Evolutionary conservation across 1,140 invertebrate genomes (phyloP), one percentile per base, ranked within the genome.

Genomic region (Lordiphosa clarofinis): DNA sequence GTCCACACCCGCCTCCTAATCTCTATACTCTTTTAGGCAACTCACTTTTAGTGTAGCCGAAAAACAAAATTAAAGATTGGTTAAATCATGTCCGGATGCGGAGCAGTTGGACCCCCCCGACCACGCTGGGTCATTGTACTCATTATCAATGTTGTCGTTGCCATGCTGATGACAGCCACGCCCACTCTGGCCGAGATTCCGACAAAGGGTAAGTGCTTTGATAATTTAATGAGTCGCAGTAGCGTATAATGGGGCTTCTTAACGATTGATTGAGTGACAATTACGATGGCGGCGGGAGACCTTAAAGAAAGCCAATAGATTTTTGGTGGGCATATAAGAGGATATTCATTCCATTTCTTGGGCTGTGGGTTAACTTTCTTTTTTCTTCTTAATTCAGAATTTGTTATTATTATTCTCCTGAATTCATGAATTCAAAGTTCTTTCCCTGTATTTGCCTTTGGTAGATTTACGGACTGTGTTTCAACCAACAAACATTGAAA

Each of bases 171-270:
- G 73, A 65, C 56, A 43, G 63, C 68, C 50, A 59, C 76, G 39
- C 73, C 79, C 68, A 59, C 73, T 6, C 44, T 69, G 12, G 78
- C 78, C 63, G 78, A 82, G 59, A 82, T 82, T 58, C 78, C 78
- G 50, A 69, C 78, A 82, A 82, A 82, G 69, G 78, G 78, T 82
- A 82, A 82, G 78, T 84, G 55, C 68, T 84, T 84, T 82, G 72
- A 73, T 84, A 82, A 84, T 84, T 84, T 72, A 84, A 81, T 84
- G 62, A 76, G 67, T 53, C 61, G 8, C 50, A 58, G 64, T 56
- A 8, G n/a, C 43, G 43, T 2, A 4, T 13, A 39, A 10, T 6
- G 10, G 55, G 66, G 58, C 72, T 75, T 72, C 72, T 53, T 48
- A 48, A 44, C 52, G 54, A 54, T 78, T 63, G 55, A 76, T 59